Evolutionary conservation across 30 jellyfish, hydroid and myxozoan species (phyloP).

Genomic region (Nemopilema nomurai): DNA sequence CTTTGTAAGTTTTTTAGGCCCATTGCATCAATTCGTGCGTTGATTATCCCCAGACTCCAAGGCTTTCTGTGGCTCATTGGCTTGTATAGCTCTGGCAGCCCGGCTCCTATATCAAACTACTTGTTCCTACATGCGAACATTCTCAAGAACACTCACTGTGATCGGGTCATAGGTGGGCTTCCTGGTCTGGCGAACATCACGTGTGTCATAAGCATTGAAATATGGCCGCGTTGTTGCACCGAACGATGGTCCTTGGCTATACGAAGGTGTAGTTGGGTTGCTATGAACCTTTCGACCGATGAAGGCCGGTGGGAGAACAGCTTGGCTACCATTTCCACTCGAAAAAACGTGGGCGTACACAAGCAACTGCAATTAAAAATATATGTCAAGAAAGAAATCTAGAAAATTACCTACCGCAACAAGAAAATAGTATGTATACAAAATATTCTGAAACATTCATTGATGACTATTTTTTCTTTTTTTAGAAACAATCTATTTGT

Average conservation of each 20-base stretch:
- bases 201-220: conserved; percentile 1
- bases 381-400: neutral
- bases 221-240: conserved; percentile 15
- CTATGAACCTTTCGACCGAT: conserved; percentile 68
- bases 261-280: conserved; percentile 66
- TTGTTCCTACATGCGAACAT: too few species aligned
- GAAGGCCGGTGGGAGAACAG: conserved; percentile 61
- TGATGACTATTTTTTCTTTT: too few species aligned
- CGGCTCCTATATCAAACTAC: too few species aligned
- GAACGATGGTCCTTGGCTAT: conserved; percentile 10
- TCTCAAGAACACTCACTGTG: too few species aligned
- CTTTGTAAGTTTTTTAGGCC: too few species aligned
- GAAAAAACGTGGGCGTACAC: conserved; percentile 68
- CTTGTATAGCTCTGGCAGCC: too few species aligned
- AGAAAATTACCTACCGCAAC: neutral
- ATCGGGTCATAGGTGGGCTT: conserved; percentile 36
- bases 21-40: too few species aligned
- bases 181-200: conserved; percentile 9
- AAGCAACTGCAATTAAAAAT: conserved; percentile 20
- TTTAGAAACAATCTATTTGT: neutral
- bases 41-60: too few species aligned
- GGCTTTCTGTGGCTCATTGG: too few species aligned
- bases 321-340: conserved; percentile 40
- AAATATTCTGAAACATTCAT: too few species aligned
- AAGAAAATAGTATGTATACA: too few species aligned